Percentiles rank a stretch among this genome's conserved stretches.
Conservation (phyloP, 2,113 vertebrate species). For the Apteryx mantelli region DNA sequence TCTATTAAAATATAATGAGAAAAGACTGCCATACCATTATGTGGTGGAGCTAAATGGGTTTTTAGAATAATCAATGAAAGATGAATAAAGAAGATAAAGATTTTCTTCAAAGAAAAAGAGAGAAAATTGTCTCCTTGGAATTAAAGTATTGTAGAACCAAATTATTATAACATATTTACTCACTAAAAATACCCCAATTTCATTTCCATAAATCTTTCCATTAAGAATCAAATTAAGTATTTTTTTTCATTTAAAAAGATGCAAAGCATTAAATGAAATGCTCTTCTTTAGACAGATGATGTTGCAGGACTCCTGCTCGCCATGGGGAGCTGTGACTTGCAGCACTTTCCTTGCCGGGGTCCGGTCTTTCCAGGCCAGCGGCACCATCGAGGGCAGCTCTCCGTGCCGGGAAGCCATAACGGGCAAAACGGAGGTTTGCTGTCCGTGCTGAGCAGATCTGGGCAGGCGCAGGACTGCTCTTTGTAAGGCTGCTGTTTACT, state of each 20-base stretch:
- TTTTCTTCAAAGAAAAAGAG: constrained; percentile 60
- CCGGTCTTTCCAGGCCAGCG: background rate
- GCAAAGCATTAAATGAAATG: background rate
- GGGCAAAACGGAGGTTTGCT: background rate
- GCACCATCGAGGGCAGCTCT: background rate
- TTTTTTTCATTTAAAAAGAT: background rate
- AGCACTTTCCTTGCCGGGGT: background rate
- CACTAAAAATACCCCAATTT: constrained; percentile 44
- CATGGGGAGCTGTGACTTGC: background rate
- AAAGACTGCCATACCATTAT: constrained; percentile 60
- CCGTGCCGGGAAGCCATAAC: background rate
- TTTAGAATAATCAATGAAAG: constrained; percentile 73
- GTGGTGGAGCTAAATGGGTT: constrained; percentile 70
- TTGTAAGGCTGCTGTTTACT: background rate
- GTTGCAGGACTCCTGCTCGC: background rate
- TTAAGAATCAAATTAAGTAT: constrained; percentile 43
- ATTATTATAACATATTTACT: constrained; percentile 50
- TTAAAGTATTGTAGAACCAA: constrained; percentile 37
- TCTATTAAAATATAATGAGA: constrained; percentile 76
- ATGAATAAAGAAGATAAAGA: constrained; percentile 67
- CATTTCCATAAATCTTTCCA: constrained; percentile 47
- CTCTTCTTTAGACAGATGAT: background rate
- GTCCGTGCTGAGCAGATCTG: background rate
- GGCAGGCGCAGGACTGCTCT: background rate
- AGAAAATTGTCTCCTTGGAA: constrained; percentile 58